Percentiles rank a stretch among this genome's conserved stretches.
Evolutionary conservation across 2,113 vertebrate species (phyloP).

Genomic region (Zosterops lateralis): DNA sequence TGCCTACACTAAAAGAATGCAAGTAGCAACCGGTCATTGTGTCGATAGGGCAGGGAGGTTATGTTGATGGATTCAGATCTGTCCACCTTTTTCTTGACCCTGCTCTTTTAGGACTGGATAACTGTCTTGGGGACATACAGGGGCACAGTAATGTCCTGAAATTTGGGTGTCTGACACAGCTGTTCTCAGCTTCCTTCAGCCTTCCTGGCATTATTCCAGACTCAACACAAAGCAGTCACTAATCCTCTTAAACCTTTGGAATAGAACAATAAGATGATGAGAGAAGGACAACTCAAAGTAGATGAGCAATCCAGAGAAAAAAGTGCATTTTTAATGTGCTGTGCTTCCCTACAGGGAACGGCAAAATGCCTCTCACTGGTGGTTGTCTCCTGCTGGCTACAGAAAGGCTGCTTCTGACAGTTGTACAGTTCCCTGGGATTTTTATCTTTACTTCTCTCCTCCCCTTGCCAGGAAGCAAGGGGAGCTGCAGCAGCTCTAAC

Average conservation of each 20-base stretch:
- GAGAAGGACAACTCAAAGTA: background rate
- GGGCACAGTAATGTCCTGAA: background rate
- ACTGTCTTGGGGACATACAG: background rate
- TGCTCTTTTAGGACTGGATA: background rate
- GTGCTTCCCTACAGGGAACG: background rate
- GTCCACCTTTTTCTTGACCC: background rate
- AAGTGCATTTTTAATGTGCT: background rate
- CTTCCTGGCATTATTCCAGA: background rate
- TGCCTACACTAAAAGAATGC: background rate
- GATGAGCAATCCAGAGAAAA: background rate
- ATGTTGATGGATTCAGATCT: background rate
- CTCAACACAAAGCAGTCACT: background rate
- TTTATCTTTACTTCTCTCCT: background rate
- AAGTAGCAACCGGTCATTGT: accelerated
- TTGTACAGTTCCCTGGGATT: background rate
- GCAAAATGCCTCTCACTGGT: background rate
- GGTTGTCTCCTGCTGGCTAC: background rate
- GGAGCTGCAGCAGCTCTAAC: background rate
- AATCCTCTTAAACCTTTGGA: background rate
- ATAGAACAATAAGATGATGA: background rate
- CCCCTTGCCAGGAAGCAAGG: background rate
- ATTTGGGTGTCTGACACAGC: background rate
- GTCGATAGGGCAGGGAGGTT: background rate
- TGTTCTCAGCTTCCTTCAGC: background rate
- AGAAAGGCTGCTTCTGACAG: background rate